Evolutionary conservation across 2,797 vertebrate genomes (phyloP), one percentile per base, ranked within the genome.

Genomic region (Enoplosus armatus): DNA sequence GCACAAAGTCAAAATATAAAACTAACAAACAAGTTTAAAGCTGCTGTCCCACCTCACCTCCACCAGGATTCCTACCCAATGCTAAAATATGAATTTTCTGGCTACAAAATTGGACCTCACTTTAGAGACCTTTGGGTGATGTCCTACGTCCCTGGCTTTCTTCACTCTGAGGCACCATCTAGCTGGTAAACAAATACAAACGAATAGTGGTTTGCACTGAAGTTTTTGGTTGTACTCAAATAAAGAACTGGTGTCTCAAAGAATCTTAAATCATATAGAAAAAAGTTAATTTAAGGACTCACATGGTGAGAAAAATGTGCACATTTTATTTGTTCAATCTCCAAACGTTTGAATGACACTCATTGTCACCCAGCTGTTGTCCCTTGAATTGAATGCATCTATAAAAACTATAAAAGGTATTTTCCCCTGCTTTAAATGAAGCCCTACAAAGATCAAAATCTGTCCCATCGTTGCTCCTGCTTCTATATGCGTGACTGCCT

Each of bases 21-120:
- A 64, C 3, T 26, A 59, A 61, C 6, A 54, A 67, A 68, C 22
- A 53, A 6, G 27, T 73, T 31, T 47, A 3, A 50, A 47, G 24
- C n/a, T 55, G n/a, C 2, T 47, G 47, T 63, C 58, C 33, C 37
- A n/a, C 53, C 43, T 65, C 53, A 33, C 15, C 53, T 65, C n/a
- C 37, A 51, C 15, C 39, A 27, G 9, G 37, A 16, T 20, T 1
- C 22, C 14, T 33, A 27, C 18, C 39, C 3, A n/a, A 1, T 33
- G 43, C 20, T n/a, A 29, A 26, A 26, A 53, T 53, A 14, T 4
- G 10, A 67, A 3, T 16, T 50, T 66, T 35, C 43, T 47, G 12
- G 31, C 22, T 16, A 9, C 5, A 26, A 37, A 66, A 24, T 54
- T 1, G 10, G 3, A 31, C 6, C 35, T 56, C 20, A 24, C 18